Evolutionary conservation across 2,797 vertebrate genomes (phyloP).

Genomic region (Brotula barbata): DNA sequence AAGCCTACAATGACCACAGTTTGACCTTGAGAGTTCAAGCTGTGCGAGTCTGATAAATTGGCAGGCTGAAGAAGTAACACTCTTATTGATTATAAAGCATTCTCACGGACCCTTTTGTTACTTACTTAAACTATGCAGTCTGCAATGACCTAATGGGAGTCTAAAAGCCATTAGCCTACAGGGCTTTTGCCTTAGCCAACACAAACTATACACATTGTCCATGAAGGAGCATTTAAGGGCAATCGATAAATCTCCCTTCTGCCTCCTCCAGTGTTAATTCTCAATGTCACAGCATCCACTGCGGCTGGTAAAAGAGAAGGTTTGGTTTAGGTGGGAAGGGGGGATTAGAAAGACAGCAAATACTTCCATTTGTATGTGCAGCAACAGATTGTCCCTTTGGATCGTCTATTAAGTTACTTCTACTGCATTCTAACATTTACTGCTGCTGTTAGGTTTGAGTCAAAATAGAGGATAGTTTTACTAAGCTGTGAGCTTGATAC

Average conservation of each 20-base stretch:
- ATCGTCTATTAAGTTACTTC: constrained; percentile 14
- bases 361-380: constrained; percentile 2
- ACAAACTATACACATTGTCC: constrained; percentile 59
- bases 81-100: constrained; percentile 76
- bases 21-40: constrained; percentile 27
- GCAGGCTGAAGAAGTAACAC: constrained; percentile 63
- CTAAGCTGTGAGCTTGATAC: constrained; percentile 36
- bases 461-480: constrained; percentile 41
- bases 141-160: constrained; percentile 74
- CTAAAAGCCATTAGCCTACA: constrained; percentile 74
- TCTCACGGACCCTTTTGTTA: constrained; percentile 76
- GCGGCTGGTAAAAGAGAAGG: constrained; percentile 66
- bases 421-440: constrained; percentile 1
- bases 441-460: constrained; percentile 3
- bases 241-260: constrained; percentile 68
- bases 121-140: constrained; percentile 78
- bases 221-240: constrained; percentile 60
- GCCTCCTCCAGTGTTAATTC: constrained; percentile 61
- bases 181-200: constrained; percentile 65
- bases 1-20: background rate
- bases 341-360: constrained; percentile 19
- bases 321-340: constrained; percentile 42
- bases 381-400: constrained; percentile 21
- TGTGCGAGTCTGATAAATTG: constrained; percentile 54
- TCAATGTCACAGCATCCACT: constrained; percentile 57